Percentiles rank a stretch among this genome's conserved stretches.
phyloP scores from a whole-genome alignment of 2,888 invertebrate genomes.

The Aspidiotus destructor region DNA sequence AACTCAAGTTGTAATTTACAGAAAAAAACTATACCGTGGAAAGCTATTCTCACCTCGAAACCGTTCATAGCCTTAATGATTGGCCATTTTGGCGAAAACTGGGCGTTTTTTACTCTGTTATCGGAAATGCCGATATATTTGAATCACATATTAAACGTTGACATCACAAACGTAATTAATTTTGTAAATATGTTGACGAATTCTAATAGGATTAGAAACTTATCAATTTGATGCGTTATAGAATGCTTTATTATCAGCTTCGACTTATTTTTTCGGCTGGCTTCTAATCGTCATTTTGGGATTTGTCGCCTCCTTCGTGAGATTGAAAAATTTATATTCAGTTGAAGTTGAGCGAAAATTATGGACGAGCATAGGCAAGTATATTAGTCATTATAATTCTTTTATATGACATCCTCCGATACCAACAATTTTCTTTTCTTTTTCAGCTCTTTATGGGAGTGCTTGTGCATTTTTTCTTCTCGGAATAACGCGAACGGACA shows the following conservation, averaged over 20 bases:
- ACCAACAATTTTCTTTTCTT: background rate
- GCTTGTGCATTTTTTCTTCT: conserved; percentile 6
- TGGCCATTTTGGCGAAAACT: conserved; percentile 27
- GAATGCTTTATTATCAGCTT: conserved; percentile 20
- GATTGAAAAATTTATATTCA: background rate
- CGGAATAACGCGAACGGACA: conserved; percentile 10
- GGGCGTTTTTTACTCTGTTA: conserved; percentile 17
- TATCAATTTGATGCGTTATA: background rate
- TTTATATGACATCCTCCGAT: too few relatives aligned
- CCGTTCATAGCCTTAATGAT: conserved; percentile 21
- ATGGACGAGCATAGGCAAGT: conserved; percentile 21
- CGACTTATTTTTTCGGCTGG: conserved; percentile 25
- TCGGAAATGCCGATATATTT: conserved; percentile 22
- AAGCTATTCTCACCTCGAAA: conserved; percentile 15
- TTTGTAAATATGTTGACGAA: too few relatives aligned
- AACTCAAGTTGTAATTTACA: background rate
- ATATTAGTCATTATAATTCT: background rate
- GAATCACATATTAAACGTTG: conserved; percentile 1
- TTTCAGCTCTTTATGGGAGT: conserved; percentile 20
- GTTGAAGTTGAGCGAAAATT: conserved; percentile 14
- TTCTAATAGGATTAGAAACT: too few relatives aligned
- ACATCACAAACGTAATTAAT: conserved; percentile 13
- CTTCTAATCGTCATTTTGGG: conserved; percentile 20
- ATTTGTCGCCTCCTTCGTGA: conserved; percentile 1
- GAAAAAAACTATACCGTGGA: conserved; percentile 27